These are phyloP conservation scores for Mormyrus iriodes DNA, from an alignment of 2,113 vertebrate species.

Conservation along the genomic window DNA sequence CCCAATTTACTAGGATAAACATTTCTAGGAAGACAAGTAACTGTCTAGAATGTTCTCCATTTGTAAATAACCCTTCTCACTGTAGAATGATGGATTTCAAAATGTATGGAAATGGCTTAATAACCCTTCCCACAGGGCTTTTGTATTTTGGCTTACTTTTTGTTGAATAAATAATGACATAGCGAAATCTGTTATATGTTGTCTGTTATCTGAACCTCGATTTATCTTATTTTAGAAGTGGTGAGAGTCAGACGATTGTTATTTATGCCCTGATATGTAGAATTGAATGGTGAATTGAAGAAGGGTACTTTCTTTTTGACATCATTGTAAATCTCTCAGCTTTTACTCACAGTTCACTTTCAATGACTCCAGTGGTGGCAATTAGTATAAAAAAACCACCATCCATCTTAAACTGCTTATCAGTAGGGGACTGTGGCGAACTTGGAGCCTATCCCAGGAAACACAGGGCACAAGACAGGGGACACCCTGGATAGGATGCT, in stretches of 20 bases:
- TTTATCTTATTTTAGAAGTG: neutral
- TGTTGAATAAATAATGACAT: constrained; percentile 2
- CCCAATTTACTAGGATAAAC: neutral
- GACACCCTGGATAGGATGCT: neutral
- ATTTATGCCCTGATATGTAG: constrained; percentile 8
- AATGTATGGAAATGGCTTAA: neutral
- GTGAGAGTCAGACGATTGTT: constrained; percentile 1
- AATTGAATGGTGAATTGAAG: neutral
- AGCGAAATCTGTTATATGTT: constrained; percentile 2
- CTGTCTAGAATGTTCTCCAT: neutral
- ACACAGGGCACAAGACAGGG: neutral
- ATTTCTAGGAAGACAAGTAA: neutral
- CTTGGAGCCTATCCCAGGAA: neutral
- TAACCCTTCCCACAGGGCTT: neutral
- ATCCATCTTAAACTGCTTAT: neutral
- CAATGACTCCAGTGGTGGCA: constrained; percentile 1
- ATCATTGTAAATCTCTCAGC: constrained; percentile 2
- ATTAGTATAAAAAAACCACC: neutral
- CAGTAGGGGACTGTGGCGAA: neutral
- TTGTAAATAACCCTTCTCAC: neutral
- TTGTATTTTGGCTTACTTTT: neutral
- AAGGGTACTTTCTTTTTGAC: neutral
- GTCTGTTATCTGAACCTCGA: neutral
- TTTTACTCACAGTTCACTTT: constrained; percentile 2
- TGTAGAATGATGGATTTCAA: neutral